Percentiles rank a stretch among this genome's conserved stretches.
phyloP scores from a whole-genome alignment of 2,113 vertebrate species.

The Rattus norvegicus region DNA sequence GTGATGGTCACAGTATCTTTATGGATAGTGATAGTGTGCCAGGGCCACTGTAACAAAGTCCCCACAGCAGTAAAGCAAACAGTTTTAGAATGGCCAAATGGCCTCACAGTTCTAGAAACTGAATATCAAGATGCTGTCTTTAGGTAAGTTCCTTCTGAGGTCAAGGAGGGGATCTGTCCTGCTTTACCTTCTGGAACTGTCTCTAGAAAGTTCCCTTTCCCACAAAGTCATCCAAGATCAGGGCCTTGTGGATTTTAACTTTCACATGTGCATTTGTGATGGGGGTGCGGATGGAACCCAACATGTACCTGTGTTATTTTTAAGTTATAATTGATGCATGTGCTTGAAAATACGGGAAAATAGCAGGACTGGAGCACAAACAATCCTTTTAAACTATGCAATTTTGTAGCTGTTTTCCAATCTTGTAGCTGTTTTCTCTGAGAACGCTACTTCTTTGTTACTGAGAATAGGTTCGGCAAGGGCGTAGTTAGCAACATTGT shows the following conservation, averaged over 20 bases:
- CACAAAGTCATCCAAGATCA: neutral
- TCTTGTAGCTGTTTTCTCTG: neutral
- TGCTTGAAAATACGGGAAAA: slow-evolving; percentile 11
- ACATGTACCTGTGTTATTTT: neutral
- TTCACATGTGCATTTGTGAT: neutral
- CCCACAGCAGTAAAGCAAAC: neutral
- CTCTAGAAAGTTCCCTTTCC: neutral
- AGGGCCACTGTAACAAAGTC: neutral
- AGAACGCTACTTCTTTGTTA: neutral
- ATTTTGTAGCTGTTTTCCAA: neutral
- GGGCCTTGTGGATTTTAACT: neutral
- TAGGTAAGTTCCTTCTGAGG: neutral
- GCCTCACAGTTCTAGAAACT: neutral
- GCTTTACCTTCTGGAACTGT: neutral
- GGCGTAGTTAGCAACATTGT: neutral
- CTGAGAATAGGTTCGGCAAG: neutral
- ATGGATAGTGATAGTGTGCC: neutral
- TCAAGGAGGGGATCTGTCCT: neutral
- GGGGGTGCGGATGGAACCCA: neutral
- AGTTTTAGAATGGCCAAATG: neutral
- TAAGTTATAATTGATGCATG: neutral
- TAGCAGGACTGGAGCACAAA: neutral
- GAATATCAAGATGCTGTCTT: rapidly evolving
- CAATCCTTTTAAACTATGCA: neutral
- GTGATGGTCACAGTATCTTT: neutral